Conservation (phyloP, 2,797 vertebrate species). For the Triplophysa yarkandensis region DNA sequence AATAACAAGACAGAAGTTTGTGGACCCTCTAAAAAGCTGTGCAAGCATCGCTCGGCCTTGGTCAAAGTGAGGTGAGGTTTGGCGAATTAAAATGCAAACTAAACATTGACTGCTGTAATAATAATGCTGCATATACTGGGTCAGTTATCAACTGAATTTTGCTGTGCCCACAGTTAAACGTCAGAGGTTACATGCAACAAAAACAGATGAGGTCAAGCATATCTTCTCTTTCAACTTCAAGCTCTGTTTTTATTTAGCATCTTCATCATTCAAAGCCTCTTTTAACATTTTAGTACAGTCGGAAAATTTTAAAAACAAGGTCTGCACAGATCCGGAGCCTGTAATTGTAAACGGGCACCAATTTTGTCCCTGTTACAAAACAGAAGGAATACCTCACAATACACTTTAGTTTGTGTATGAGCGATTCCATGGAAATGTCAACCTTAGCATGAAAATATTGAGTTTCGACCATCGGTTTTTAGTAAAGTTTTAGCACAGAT, state of each 20-base stretch:
- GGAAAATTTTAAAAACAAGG: neutral
- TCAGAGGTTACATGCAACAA: neutral
- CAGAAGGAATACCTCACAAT: slow-evolving; percentile 1
- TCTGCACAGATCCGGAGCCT: neutral
- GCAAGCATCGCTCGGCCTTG: slow-evolving; percentile 3
- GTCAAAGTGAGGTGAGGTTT: neutral
- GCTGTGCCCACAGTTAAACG: slow-evolving; percentile 2
- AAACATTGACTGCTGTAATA: neutral
- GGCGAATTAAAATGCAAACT: slow-evolving; percentile 13
- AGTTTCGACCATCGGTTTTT: too few species aligned
- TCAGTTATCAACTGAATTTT: slow-evolving; percentile 12
- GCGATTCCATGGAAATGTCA: too few species aligned
- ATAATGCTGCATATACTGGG: slow-evolving; percentile 15
- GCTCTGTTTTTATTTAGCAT: neutral
- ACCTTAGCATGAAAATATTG: too few species aligned
- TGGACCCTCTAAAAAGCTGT: slow-evolving; percentile 20
- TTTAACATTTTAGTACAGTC: neutral
- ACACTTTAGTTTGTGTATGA: neutral
- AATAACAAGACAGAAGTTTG: neutral
- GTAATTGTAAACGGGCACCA: slow-evolving; percentile 11
- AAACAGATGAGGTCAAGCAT: slow-evolving; percentile 1
- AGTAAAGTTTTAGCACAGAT: too few species aligned
- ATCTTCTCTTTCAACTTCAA: neutral
- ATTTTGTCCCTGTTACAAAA: neutral
- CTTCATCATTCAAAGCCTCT: neutral